phyloP scores from a whole-genome alignment of 2,113 vertebrate genomes.

The Austrofundulus limnaeus region DNA sequence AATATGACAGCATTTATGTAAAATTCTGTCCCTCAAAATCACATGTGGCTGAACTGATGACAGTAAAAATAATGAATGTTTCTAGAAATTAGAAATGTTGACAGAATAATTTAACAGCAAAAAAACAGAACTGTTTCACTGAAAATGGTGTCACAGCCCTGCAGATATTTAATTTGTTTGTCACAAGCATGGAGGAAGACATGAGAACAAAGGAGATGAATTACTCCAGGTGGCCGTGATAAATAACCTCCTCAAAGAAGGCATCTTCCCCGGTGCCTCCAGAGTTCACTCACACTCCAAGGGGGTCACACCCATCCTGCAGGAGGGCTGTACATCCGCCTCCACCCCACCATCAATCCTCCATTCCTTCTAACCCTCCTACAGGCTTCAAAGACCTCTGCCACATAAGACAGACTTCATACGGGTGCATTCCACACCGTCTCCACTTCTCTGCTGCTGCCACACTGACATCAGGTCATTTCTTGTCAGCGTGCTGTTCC shows the following conservation, averaged over 20 bases:
- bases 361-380: slow-evolving; percentile 63
- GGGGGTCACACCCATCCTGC: slow-evolving; percentile 60
- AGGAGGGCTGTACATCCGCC: slow-evolving; percentile 64
- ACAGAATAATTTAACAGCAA: slow-evolving; percentile 5
- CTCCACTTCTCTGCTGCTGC: slow-evolving; percentile 9
- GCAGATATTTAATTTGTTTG: slow-evolving; percentile 26
- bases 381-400: slow-evolving; percentile 69
- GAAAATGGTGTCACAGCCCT: slow-evolving; percentile 14
- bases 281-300: slow-evolving; percentile 59
- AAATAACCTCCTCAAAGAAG: slow-evolving; percentile 72
- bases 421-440: slow-evolving; percentile 42
- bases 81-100: slow-evolving; percentile 3
- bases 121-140: slow-evolving; percentile 23
- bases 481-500: slow-evolving; percentile 35
- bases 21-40: not conserved
- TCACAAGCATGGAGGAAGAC: slow-evolving; percentile 24
- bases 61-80: slow-evolving; percentile 1
- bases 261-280: slow-evolving; percentile 62
- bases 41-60: too few relatives aligned
- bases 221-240: slow-evolving; percentile 73
- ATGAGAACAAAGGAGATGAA: slow-evolving; percentile 48
- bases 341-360: slow-evolving; percentile 33
- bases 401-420: slow-evolving; percentile 33
- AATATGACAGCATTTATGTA: not conserved
- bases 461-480: slow-evolving; percentile 33